These are phyloP conservation scores for Microcebus tavaratra DNA, from an alignment of 2,113 vertebrate species.

Conservation along the genomic window DNA sequence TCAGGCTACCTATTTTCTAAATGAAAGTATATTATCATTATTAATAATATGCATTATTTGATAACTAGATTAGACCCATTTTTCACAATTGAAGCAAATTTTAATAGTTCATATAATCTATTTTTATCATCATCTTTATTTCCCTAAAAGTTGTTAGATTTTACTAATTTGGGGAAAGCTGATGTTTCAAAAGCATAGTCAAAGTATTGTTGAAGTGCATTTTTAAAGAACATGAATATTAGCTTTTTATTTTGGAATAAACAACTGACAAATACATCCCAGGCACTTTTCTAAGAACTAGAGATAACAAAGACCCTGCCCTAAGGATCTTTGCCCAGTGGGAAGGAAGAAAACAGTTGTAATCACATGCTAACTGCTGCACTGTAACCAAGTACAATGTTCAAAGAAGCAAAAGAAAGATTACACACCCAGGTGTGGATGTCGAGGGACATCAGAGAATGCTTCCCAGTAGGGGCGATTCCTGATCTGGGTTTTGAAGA, in stretches of 20 bases:
- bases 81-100: background rate
- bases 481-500: background rate
- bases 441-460: background rate
- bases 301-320: background rate
- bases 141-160: background rate
- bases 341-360: background rate
- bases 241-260: background rate
- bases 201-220: background rate
- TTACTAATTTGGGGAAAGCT: background rate
- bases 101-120: background rate
- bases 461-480: background rate
- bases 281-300: background rate
- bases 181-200: background rate
- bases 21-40: background rate
- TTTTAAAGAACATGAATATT: background rate
- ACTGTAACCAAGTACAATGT: background rate
- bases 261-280: background rate
- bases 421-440: background rate
- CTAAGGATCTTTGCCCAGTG: rapidly evolving
- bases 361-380: background rate
- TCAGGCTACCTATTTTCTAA: background rate
- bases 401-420: background rate
- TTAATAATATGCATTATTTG: background rate
- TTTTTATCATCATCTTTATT: background rate
- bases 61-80: background rate